Evolutionary conservation across 2,113 vertebrate species (phyloP).

Genomic region (Hoplias malabaricus): DNA sequence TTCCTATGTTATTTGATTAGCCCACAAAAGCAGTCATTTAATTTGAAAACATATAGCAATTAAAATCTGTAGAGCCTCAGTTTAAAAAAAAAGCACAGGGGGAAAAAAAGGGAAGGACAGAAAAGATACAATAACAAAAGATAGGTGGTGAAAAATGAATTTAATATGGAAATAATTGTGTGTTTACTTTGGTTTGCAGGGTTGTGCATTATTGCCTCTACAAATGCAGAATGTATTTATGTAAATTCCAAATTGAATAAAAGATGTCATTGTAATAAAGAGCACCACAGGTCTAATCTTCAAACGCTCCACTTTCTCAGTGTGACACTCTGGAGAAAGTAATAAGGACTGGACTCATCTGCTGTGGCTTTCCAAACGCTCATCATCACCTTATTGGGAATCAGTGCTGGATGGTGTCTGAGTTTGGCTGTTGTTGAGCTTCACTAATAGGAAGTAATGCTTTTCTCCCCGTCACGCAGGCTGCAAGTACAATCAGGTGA

Average conservation of each 20-base stretch:
- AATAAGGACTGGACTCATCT: conserved; percentile 57
- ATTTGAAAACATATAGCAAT: conserved; percentile 81
- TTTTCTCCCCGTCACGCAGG: conserved; percentile 69
- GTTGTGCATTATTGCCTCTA: conserved; percentile 78
- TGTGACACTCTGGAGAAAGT: conserved; percentile 63
- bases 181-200: conserved; percentile 81
- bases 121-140: conserved; percentile 69
- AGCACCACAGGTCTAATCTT: conserved; percentile 79
- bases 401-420: conserved; percentile 10
- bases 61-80: conserved; percentile 62
- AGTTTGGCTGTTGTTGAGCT: conserved; percentile 22
- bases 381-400: conserved; percentile 42
- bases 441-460: conserved; percentile 4
- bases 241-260: conserved; percentile 82
- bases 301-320: conserved; percentile 72
- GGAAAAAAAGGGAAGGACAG: conserved; percentile 59
- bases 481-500: conserved; percentile 98
- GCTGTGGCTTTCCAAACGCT: conserved; percentile 40
- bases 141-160: conserved; percentile 81
- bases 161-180: conserved; percentile 81
- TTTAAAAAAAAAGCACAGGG: conserved; percentile 29
- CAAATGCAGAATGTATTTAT: conserved; percentile 83
- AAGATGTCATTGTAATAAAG: conserved; percentile 81
- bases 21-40: conserved; percentile 75
- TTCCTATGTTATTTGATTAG: conserved; percentile 76